Conservation (phyloP, 2,888 invertebrate species). For the Acanthacorydalis orientalis region DNA sequence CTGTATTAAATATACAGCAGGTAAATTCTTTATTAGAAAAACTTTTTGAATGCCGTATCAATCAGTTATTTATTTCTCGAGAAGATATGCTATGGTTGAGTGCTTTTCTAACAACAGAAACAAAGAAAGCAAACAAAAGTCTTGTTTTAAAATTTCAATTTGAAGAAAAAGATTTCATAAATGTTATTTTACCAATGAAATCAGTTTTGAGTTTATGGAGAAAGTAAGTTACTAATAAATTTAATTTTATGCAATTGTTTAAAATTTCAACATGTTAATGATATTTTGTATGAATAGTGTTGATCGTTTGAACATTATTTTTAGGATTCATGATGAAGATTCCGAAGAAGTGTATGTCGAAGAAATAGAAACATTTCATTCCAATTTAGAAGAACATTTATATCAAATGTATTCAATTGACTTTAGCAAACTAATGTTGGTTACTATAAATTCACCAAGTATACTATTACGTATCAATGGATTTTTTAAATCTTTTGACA, state of each 20-base stretch:
- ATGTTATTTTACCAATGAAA: conserved; percentile 3
- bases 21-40: conserved; percentile 25
- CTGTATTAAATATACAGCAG: conserved; percentile 22
- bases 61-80: conserved; percentile 25
- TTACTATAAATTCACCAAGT: conserved; percentile 1
- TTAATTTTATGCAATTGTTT: too few species aligned
- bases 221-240: conserved; percentile 5
- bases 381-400: conserved; percentile 5
- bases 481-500: not conserved
- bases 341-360: conserved; percentile 4
- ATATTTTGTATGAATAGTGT: too few species aligned
- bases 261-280: too few species aligned
- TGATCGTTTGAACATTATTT: too few species aligned
- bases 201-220: conserved; percentile 7
- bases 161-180: conserved; percentile 1
- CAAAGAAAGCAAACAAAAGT: not conserved
- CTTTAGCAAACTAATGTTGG: conserved; percentile 4
- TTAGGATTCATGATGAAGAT: not conserved
- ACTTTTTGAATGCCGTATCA: conserved; percentile 32
- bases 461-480: conserved; percentile 5
- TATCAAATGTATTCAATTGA: conserved; percentile 1
- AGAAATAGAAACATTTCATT: conserved; percentile 7
- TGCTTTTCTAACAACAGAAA: conserved; percentile 5
- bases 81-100: conserved; percentile 9
- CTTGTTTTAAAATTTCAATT: conserved; percentile 3